phyloP scores from a whole-genome alignment of 2,888 invertebrate species.

The Dryocosmus kuriphilus region DNA sequence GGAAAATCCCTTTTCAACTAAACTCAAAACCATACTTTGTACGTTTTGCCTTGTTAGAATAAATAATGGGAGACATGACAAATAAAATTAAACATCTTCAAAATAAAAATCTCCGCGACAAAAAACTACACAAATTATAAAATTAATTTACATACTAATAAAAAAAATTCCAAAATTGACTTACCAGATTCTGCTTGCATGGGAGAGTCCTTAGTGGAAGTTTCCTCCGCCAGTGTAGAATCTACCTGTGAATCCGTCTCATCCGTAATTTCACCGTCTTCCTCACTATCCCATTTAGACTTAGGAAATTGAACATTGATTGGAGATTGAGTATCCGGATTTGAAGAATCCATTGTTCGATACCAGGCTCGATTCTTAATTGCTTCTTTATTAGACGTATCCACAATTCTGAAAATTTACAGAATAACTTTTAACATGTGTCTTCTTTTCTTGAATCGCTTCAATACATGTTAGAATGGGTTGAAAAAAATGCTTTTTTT shows the following conservation, averaged over 20 bases:
- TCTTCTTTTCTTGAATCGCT: neutral
- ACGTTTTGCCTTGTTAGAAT: no score
- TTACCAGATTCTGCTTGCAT: neutral
- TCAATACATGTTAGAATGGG: no score
- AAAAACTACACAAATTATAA: neutral
- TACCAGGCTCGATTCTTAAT: conserved; percentile 69
- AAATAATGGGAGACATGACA: no score
- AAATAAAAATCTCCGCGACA: neutral
- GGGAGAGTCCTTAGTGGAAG: neutral
- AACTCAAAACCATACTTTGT: no score
- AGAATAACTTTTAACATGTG: neutral
- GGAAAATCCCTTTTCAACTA: no score
- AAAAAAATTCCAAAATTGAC: neutral
- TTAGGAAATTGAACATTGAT: conserved; percentile 66
- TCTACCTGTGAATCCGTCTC: conserved; percentile 11
- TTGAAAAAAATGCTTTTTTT: no score
- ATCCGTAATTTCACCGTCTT: conserved; percentile 53
- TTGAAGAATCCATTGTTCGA: conserved; percentile 55
- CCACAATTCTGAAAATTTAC: conserved; percentile 59
- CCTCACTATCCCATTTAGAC: conserved; percentile 75
- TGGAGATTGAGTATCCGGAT: conserved; percentile 56
- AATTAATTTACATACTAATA: neutral
- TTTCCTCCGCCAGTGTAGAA: neutral
- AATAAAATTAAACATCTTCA: no score
- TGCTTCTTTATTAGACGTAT: conserved; percentile 62